Base-by-base conservation (phyloP, 2,888 invertebrate genomes). In the Agonopterix arenella region DNA sequence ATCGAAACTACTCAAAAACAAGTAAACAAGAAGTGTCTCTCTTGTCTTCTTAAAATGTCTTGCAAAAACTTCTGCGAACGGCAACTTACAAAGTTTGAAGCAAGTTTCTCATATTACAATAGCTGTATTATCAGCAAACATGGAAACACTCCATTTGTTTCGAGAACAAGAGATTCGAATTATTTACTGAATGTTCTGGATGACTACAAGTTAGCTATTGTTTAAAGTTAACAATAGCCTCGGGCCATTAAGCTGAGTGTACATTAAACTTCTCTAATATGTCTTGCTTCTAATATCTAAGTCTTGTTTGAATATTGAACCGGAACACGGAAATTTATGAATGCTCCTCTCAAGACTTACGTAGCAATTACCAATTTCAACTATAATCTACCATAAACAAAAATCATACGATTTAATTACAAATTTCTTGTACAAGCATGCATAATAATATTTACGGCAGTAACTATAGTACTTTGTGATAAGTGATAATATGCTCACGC, bases 201-300 rank as follows among this genome's bases (percentile, higher is more conserved):
- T 48, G 48, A 44, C 44, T 48, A 48, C 45, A 48, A 48, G 48
- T 48, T 48, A 48, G 45, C 48, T 40, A 48, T 48, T 48, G 48
- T 48, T 44, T 48, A 44, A 48, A 48, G 44, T 48, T 48, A 45
- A 48, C 48, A 48, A 48, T 48, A 16, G 38, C 45, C 13, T 11
- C 16, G 16, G 40, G 44, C 45, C 44, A 48, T 48, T 48, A 48
- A n/a, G 37, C 40, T 47, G 44, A 44, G 38, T 42, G 13, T 44
- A 48, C 13, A 36, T 11, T 44, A 44, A 44, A 43, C 16, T 48
- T 47, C 46, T 16, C 40, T 46, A 11, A 28, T 28, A 28, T 28
- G 28, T 28, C 28, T 28, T 28, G 8, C 13, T 44, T 41, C 13
- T 16, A 13, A 13, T 16, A 16, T 16, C 16, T n/a, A 16, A 10